Percentiles rank a stretch among this genome's conserved stretches.
Evolutionary conservation across 2,797 vertebrate species (phyloP).

Genomic region (Helostoma temminkii): DNA sequence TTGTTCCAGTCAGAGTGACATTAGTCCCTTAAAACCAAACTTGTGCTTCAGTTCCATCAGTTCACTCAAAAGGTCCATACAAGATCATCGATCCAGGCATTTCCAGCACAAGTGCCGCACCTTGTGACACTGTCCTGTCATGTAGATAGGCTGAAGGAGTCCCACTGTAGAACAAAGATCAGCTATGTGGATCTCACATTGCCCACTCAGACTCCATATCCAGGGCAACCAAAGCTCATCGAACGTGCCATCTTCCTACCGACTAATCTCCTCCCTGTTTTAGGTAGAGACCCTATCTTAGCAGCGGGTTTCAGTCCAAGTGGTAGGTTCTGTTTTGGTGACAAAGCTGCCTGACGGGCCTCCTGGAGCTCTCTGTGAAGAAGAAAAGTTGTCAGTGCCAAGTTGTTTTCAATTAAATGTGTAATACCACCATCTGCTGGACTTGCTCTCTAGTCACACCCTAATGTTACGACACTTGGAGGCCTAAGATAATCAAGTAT

Average conservation of each 20-base stretch:
- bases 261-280: conserved; percentile 81
- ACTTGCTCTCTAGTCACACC: background rate
- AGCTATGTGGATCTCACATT: fast-evolving
- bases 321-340: conserved; percentile 67
- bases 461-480: too few species aligned
- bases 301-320: conserved; percentile 27
- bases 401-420: background rate
- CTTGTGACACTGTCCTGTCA: background rate
- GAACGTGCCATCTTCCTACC: conserved; percentile 87
- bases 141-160: background rate
- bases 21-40: conserved; percentile 7
- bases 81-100: background rate
- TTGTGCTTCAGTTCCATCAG: background rate
- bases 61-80: background rate
- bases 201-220: conserved; percentile 62
- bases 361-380: conserved; percentile 89
- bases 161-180: background rate
- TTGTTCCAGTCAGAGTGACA: background rate
- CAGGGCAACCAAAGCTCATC: conserved; percentile 87
- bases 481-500: too few species aligned
- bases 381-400: background rate
- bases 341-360: conserved; percentile 85
- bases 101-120: background rate
- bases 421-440: conserved; percentile 38
- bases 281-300: conserved; percentile 56